Conservation (phyloP, 2,797 vertebrate genomes). For the Chelonia mydas region DNA sequence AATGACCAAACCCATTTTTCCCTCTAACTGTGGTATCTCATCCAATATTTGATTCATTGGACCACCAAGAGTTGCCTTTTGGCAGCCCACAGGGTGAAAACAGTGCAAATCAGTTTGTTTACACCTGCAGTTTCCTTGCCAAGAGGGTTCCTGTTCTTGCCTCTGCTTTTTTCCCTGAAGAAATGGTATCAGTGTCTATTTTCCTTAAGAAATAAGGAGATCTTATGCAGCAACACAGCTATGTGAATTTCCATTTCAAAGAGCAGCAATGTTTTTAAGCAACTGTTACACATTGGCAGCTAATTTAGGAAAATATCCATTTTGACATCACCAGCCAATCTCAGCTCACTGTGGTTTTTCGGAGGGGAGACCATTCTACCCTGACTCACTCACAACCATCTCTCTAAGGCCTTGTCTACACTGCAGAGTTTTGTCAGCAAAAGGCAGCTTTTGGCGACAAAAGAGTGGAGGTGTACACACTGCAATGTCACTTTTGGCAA, state of each 20-base stretch:
- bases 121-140: background rate
- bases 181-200: background rate
- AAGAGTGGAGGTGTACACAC: too few relatives aligned
- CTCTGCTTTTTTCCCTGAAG: background rate
- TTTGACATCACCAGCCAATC: background rate
- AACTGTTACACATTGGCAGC: background rate
- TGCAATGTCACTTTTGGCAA: too few relatives aligned
- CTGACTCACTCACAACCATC: background rate
- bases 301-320: background rate
- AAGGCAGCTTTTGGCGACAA: too few relatives aligned
- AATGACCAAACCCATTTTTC: background rate
- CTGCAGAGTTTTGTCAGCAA: too few relatives aligned
- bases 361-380: background rate
- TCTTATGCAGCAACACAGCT: background rate
- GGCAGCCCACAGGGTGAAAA: slow-evolving; percentile 3
- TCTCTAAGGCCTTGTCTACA: background rate
- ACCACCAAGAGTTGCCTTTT: slow-evolving; percentile 27
- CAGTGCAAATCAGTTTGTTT: background rate
- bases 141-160: background rate
- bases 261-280: background rate
- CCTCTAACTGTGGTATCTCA: background rate
- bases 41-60: background rate
- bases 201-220: slow-evolving; percentile 24
- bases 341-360: background rate
- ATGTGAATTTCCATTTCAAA: background rate